A percentile compares a stretch with the other conserved stretches of the same genome.
phyloP scores from a whole-genome alignment of 2,113 vertebrate genomes.

The Rhinopomastus cyanomelas region DNA sequence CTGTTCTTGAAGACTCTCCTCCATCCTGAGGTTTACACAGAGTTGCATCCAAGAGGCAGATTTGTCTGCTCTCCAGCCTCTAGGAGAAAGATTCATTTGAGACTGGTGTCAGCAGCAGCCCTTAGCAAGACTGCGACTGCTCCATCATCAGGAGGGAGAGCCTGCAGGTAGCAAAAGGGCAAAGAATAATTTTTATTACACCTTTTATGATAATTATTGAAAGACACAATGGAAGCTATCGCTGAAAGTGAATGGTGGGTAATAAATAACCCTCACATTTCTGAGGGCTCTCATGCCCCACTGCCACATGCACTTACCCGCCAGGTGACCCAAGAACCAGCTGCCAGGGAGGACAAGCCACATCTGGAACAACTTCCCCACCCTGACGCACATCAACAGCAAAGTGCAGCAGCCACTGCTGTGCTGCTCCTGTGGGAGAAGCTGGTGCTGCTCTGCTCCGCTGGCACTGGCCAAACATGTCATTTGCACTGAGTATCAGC shows the following conservation, averaged over 20 bases:
- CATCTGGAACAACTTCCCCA: not conserved
- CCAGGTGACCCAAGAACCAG: not conserved
- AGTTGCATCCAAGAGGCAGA: not conserved
- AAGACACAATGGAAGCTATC: not conserved
- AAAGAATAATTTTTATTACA: conserved; percentile 46
- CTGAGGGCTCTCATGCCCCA: not conserved
- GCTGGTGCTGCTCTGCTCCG: not conserved
- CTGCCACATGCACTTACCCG: not conserved
- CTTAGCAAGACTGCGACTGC: accelerated
- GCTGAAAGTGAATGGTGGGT: not conserved
- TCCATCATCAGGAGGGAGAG: not conserved
- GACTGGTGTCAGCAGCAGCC: not conserved
- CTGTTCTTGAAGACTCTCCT: not conserved
- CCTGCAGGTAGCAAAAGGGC: not conserved
- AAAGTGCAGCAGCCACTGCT: not conserved
- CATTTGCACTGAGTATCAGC: no score
- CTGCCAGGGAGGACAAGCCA: not conserved
- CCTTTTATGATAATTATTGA: conserved; percentile 24
- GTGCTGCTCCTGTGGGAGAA: not conserved
- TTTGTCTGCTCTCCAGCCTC: not conserved
- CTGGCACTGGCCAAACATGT: accelerated
- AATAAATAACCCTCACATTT: not conserved
- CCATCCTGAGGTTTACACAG: not conserved
- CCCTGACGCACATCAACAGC: not conserved
- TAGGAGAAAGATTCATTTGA: not conserved